Evolutionary conservation across 2,797 vertebrate genomes (phyloP).

Genomic region (Synanceia verrucosa): DNA sequence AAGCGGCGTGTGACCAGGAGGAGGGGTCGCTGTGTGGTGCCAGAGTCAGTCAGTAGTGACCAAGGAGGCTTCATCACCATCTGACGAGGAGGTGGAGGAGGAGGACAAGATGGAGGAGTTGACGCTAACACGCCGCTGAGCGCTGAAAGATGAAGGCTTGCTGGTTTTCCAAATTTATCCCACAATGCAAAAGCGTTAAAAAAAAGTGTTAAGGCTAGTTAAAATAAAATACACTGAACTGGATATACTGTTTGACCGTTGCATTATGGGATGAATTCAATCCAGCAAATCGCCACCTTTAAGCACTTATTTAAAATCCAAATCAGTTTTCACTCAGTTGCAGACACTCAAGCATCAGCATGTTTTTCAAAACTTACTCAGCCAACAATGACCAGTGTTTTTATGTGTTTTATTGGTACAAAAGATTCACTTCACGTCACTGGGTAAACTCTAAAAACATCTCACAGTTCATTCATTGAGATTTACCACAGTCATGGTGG

Average conservation of each 20-base stretch:
- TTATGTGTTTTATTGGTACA: background rate
- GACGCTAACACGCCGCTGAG: conserved; percentile 7
- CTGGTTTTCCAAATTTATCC: background rate
- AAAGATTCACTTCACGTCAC: background rate
- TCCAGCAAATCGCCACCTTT: conserved; percentile 32
- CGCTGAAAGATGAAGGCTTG: conserved; percentile 35
- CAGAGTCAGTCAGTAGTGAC: conserved; percentile 87
- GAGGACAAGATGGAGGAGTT: conserved; percentile 4
- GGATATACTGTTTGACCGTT: conserved; percentile 18
- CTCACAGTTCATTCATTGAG: background rate
- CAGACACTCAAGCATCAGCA: background rate
- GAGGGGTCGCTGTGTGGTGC: conserved; percentile 95
- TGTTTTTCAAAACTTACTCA: conserved; percentile 7
- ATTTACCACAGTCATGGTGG: background rate
- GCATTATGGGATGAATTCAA: conserved; percentile 21
- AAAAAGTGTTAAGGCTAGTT: too few relatives aligned
- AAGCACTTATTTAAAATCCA: conserved; percentile 1
- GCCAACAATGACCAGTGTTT: background rate
- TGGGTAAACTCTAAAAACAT: background rate
- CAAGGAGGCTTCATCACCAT: conserved; percentile 95
- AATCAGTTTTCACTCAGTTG: background rate
- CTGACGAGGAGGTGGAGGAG: conserved; percentile 73
- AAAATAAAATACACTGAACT: background rate
- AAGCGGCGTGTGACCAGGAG: conserved; percentile 93
- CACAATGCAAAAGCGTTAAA: background rate